Evolutionary conservation across 1,140 invertebrate genomes (phyloP).

Genomic region (Papilio glaucus): DNA sequence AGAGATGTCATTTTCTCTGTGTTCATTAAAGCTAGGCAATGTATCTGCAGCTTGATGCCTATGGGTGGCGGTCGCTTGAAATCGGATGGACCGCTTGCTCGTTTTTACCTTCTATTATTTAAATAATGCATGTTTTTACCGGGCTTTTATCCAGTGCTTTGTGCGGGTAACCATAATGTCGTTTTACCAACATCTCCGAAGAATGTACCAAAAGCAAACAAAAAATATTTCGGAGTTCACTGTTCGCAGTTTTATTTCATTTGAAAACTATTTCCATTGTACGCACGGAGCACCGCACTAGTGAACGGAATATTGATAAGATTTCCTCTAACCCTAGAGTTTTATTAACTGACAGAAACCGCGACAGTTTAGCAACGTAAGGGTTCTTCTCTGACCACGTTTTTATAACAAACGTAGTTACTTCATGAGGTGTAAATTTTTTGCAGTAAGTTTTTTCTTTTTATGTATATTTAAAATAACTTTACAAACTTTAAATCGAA

Average conservation of each 20-base stretch:
- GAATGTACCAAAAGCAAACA: slow-evolving; percentile 3
- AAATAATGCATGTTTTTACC: too few relatives aligned
- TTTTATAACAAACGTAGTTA: slow-evolving; percentile 11
- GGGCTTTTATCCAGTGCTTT: not conserved
- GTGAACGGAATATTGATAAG: slow-evolving; percentile 10
- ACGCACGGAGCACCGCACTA: slow-evolving; percentile 7
- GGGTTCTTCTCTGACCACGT: not conserved
- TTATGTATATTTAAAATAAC: not conserved
- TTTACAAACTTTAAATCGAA: too few relatives aligned
- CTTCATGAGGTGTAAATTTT: not conserved
- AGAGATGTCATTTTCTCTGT: too few relatives aligned
- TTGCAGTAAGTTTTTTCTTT: not conserved
- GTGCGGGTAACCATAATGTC: not conserved
- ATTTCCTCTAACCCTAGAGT: not conserved
- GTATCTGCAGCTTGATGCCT: too few relatives aligned
- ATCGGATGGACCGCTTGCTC: too few relatives aligned
- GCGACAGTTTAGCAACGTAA: not conserved
- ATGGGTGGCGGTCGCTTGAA: too few relatives aligned
- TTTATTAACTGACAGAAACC: slow-evolving; percentile 20
- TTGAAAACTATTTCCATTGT: slow-evolving; percentile 6
- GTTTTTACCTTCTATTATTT: too few relatives aligned
- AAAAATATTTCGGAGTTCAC: not conserved
- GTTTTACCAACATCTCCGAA: not conserved
- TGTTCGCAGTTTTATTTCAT: not conserved
- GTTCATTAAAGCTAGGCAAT: too few relatives aligned